Conservation (phyloP, 2,113 vertebrate species). For the Serilophus lunatus region DNA sequence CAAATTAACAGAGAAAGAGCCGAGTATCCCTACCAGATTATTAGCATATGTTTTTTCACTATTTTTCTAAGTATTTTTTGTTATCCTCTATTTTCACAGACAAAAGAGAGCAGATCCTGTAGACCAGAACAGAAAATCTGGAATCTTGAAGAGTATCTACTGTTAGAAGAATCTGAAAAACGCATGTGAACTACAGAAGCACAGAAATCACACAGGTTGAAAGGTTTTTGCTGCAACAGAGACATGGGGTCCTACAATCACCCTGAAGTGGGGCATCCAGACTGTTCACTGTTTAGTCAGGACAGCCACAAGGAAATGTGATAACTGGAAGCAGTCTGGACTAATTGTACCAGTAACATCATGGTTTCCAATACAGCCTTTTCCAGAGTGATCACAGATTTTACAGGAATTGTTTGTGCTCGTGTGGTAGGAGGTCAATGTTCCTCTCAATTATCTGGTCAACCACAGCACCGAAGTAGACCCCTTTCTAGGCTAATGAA, state of each 20-base stretch:
- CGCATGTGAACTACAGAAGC: background rate
- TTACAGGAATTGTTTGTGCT: background rate
- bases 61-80: background rate
- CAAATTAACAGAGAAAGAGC: background rate
- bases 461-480: background rate
- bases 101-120: background rate
- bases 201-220: background rate
- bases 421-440: background rate
- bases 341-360: background rate
- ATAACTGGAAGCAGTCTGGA: background rate
- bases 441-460: background rate
- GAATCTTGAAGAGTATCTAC: background rate
- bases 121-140: background rate
- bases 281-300: background rate
- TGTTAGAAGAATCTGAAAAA: background rate
- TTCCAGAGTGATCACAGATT: background rate
- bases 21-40: background rate
- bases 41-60: background rate
- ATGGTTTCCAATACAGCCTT: background rate
- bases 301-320: background rate
- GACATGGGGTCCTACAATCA: rapidly evolving
- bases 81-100: background rate
- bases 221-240: background rate
- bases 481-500: background rate
- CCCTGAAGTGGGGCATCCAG: background rate